A percentile compares a stretch with the other conserved stretches of the same genome.
Evolutionary conservation across 2,113 vertebrate species (phyloP).

Genomic region (Struthio camelus): DNA sequence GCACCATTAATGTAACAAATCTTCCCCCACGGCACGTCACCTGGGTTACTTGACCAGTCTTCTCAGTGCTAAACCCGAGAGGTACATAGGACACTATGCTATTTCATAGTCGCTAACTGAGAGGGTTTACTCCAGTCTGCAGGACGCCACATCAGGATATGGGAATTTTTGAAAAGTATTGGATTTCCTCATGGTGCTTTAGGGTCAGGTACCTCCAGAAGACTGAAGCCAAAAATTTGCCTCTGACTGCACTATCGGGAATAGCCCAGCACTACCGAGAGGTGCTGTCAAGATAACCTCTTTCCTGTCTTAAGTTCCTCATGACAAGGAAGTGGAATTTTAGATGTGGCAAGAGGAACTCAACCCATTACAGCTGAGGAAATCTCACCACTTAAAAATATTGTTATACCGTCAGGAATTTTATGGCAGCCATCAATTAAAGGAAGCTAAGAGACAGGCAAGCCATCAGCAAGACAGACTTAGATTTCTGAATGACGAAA

Average conservation of each 20-base stretch:
- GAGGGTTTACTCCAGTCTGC: background rate
- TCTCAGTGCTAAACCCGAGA: background rate
- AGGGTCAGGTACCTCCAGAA: background rate
- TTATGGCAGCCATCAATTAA: background rate
- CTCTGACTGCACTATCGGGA: background rate
- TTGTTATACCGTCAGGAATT: background rate
- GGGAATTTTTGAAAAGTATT: background rate
- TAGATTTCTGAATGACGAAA: background rate
- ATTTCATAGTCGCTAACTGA: background rate
- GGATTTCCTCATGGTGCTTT: background rate
- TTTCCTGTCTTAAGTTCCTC: background rate
- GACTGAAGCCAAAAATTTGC: background rate
- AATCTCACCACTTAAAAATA: background rate
- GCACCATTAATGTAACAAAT: background rate
- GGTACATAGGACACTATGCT: background rate
- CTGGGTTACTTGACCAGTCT: background rate
- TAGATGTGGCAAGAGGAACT: background rate
- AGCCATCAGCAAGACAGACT: background rate
- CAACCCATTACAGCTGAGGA: background rate
- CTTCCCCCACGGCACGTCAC: background rate
- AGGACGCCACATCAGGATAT: background rate
- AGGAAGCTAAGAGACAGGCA: background rate
- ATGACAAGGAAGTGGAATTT: background rate
- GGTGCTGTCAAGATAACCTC: background rate
- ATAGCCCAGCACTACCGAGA: background rate